Percentiles rank a stretch among this genome's conserved stretches.
Conservation (phyloP, 2,888 invertebrate species). For the Diadegma fenestrale region DNA sequence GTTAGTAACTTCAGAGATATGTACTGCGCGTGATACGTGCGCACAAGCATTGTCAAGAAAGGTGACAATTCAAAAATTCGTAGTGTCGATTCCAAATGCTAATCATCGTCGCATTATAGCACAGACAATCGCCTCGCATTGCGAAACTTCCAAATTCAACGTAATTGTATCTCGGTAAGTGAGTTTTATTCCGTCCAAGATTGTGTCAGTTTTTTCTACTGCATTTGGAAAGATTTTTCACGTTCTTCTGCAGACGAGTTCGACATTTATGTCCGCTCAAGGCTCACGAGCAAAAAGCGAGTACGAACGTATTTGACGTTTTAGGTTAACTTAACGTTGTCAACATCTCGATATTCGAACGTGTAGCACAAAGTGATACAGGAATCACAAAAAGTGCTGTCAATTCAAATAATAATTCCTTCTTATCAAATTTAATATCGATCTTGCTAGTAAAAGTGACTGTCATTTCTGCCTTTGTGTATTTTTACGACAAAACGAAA, state of each 20-base stretch:
- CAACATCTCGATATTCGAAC: background rate
- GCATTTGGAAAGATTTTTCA: background rate
- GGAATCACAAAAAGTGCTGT: conserved; percentile 7
- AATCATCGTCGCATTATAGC: conserved; percentile 55
- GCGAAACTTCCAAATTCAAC: conserved; percentile 15
- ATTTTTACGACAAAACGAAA: no score
- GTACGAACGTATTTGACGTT: background rate
- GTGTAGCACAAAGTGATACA: background rate
- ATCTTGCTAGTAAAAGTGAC: background rate
- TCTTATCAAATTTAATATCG: conserved; percentile 30
- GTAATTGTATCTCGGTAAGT: conserved; percentile 39
- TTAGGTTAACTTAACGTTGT: conserved; percentile 30
- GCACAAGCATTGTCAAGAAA: background rate
- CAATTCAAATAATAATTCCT: conserved; percentile 31
- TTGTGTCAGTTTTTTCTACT: background rate
- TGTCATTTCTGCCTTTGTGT: background rate
- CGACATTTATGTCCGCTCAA: background rate
- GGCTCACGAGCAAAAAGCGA: background rate
- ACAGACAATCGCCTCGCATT: conserved; percentile 39
- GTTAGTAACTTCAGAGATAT: conserved; percentile 14
- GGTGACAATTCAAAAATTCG: conserved; percentile 58
- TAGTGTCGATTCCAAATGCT: conserved; percentile 14
- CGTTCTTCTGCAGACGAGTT: background rate
- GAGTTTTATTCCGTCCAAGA: background rate
- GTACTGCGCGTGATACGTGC: conserved; percentile 8